These are phyloP conservation scores for Latrodectus hesperus DNA, from an alignment of 2,888 invertebrate species.

Conservation along the genomic window DNA sequence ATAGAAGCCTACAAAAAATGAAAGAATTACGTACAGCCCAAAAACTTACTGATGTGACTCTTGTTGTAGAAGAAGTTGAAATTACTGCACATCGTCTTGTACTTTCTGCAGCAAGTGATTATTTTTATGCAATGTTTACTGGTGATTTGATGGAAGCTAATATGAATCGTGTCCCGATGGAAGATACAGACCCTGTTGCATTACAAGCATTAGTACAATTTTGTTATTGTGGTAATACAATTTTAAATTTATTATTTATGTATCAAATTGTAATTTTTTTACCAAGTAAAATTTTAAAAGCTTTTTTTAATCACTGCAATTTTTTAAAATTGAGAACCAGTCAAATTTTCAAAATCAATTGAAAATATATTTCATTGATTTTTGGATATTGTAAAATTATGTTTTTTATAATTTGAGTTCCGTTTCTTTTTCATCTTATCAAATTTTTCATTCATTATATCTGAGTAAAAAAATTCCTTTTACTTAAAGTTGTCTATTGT, in stretches of 20 bases:
- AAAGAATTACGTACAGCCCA: constrained; percentile 86
- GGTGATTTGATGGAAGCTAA: constrained; percentile 88
- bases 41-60: constrained; percentile 89
- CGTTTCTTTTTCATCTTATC: too few relatives aligned
- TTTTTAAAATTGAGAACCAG: background rate
- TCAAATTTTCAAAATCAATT: background rate
- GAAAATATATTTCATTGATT: background rate
- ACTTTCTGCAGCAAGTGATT: constrained; percentile 92
- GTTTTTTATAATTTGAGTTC: too few relatives aligned
- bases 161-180: constrained; percentile 87
- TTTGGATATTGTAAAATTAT: too few relatives aligned
- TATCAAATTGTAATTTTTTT: background rate
- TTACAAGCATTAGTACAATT: constrained; percentile 89
- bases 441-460: too few relatives aligned
- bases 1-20: constrained; percentile 87
- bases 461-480: too few relatives aligned
- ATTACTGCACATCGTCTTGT: constrained; percentile 91
- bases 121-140: constrained; percentile 97
- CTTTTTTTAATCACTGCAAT: background rate
- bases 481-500: too few relatives aligned
- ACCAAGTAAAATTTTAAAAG: background rate
- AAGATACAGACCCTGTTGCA: constrained; percentile 89
- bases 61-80: constrained; percentile 83
- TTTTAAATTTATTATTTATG: background rate
- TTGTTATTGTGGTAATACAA: constrained; percentile 86